Conservation (phyloP, 2,113 vertebrate genomes). For the Acanthochromis polyacanthus region DNA sequence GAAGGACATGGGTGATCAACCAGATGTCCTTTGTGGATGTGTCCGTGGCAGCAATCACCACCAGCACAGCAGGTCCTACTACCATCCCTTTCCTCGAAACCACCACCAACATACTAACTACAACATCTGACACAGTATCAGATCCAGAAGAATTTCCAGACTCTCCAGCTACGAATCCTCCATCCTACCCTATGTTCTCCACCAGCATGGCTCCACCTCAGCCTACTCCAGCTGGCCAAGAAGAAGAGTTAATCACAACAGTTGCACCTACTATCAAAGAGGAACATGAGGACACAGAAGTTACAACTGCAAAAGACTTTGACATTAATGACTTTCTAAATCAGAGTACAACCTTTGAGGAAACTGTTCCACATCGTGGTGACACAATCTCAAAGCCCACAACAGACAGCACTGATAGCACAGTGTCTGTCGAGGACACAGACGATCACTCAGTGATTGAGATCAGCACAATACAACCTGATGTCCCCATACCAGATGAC, state of each 20-base stretch:
- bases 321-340: conserved; percentile 49
- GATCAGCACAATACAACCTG: conserved; percentile 75
- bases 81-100: conserved; percentile 55
- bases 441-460: conserved; percentile 68
- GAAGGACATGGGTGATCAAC: conserved; percentile 65
- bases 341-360: conserved; percentile 27
- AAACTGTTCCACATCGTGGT: conserved; percentile 41
- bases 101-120: conserved; percentile 27
- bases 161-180: conserved; percentile 44
- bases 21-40: conserved; percentile 80
- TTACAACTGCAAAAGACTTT: conserved; percentile 39
- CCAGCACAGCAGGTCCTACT: conserved; percentile 27
- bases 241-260: conserved; percentile 68
- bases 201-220: conserved; percentile 82
- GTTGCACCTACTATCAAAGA: conserved; percentile 61
- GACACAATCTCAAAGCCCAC: conserved; percentile 44
- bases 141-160: conserved; percentile 41
- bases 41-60: conserved; percentile 56
- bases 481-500: conserved; percentile 62
- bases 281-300: conserved; percentile 40
- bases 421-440: conserved; percentile 56
- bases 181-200: conserved; percentile 82
- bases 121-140: conserved; percentile 29
- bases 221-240: conserved; percentile 42
- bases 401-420: conserved; percentile 31